phyloP scores from a whole-genome alignment of 2,888 invertebrate genomes.

The Synanthedon myopaeformis region DNA sequence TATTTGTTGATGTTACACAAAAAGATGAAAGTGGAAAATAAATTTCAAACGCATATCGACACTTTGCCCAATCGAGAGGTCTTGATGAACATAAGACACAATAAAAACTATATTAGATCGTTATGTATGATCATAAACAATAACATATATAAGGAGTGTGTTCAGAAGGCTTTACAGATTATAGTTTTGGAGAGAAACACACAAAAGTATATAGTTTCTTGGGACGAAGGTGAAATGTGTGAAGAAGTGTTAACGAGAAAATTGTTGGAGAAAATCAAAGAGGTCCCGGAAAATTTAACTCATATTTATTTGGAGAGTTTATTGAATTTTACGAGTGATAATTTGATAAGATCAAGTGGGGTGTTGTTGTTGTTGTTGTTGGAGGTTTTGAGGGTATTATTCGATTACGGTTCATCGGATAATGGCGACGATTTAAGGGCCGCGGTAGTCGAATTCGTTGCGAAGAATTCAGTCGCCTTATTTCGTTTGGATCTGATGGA shows the following conservation, averaged over 20 bases:
- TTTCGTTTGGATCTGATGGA: slow-evolving; percentile 6
- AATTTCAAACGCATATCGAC: slow-evolving; percentile 26
- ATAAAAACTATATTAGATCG: slow-evolving; percentile 16
- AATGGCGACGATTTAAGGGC: slow-evolving; percentile 26
- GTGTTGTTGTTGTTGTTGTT: slow-evolving; percentile 16
- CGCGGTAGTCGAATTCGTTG: slow-evolving; percentile 33
- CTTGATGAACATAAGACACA: slow-evolving; percentile 12
- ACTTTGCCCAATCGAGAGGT: slow-evolving; percentile 11
- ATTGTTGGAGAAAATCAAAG: slow-evolving; percentile 25
- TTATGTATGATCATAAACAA: slow-evolving; percentile 24
- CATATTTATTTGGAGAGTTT: slow-evolving; percentile 41
- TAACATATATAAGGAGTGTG: slow-evolving; percentile 35
- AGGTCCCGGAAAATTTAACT: slow-evolving; percentile 38
- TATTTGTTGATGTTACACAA: slow-evolving; percentile 24
- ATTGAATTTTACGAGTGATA: slow-evolving; percentile 22
- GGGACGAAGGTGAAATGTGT: slow-evolving; percentile 9
- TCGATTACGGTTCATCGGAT: slow-evolving; percentile 33
- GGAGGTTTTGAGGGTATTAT: slow-evolving; percentile 26
- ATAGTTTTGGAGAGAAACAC: slow-evolving; percentile 30
- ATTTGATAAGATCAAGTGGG: slow-evolving; percentile 11
- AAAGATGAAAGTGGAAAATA: slow-evolving; percentile 18
- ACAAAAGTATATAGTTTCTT: slow-evolving; percentile 23
- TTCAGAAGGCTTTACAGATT: slow-evolving; percentile 37
- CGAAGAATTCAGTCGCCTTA: slow-evolving; percentile 19
- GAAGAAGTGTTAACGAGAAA: slow-evolving; percentile 21